These are phyloP conservation scores for Turritopsis dohrnii DNA, from an alignment of 30 jellyfish, hydroid and myxozoan species.

Conservation along the genomic window DNA sequence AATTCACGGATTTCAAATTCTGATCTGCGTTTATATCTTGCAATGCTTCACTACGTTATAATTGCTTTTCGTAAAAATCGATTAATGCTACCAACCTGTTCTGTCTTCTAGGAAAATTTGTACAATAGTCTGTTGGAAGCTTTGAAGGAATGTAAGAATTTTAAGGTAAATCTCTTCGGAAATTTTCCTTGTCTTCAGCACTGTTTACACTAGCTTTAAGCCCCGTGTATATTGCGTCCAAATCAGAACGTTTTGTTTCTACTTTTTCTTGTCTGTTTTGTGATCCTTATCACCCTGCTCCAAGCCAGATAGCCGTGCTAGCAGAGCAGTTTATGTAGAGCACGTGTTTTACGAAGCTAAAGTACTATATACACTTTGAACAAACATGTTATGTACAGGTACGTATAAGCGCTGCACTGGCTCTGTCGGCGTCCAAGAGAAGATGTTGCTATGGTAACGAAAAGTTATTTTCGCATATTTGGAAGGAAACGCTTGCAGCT, in stretches of 20 bases:
- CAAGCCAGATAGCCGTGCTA: too few relatives aligned
- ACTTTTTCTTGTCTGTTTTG: too few relatives aligned
- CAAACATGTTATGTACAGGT: slow-evolving; percentile 42
- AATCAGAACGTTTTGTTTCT: too few relatives aligned
- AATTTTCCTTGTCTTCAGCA: background rate
- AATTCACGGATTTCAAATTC: background rate
- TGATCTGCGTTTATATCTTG: background rate
- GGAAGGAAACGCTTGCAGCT: slow-evolving; percentile 58
- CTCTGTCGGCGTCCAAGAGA: slow-evolving; percentile 44
- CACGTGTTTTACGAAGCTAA: background rate
- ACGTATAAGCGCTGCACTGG: slow-evolving; percentile 90
- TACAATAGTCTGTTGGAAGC: slow-evolving; percentile 65
- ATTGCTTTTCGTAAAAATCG: background rate
- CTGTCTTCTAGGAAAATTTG: slow-evolving; percentile 38
- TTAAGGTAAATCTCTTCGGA: slow-evolving; percentile 48
- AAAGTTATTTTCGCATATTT: slow-evolving; percentile 26
- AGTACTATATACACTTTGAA: background rate
- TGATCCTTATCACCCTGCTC: too few relatives aligned
- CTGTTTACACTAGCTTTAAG: background rate
- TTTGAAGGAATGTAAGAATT: slow-evolving; percentile 75
- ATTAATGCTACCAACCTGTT: background rate
- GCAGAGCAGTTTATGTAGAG: background rate
- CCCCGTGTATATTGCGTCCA: too few relatives aligned
- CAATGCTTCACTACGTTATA: background rate
- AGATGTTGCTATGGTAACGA: slow-evolving; percentile 54